Evolutionary conservation across 2,888 invertebrate genomes (phyloP), one percentile per base, ranked within the genome.

Genomic region (Orthosia gracilis): DNA sequence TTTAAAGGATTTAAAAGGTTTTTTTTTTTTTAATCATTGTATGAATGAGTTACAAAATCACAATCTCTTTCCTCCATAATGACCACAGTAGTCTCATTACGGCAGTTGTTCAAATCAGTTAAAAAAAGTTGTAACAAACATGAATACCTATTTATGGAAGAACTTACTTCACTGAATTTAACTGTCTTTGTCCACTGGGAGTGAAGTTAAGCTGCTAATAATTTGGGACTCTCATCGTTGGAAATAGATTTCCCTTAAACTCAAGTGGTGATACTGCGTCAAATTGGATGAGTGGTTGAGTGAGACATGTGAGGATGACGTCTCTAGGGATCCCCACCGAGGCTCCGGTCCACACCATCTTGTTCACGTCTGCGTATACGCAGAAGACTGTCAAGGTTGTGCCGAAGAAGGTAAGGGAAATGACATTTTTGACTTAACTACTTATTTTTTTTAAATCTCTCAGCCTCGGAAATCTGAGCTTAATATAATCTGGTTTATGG

Each of bases 281-380:
- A 52, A 64, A 73, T 18, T 57, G 18, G n/a, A 47, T 57, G 50
- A 55, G 45, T 45, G 49, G 23, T 55, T 66, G 49, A 77, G 65
- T 72, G 80, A 86, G 83, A 80, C 40, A 83, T 88, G 87, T 79
- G 50, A 88, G 76, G 54, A 96, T 96, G 96, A 93, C 96, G 84
- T 96, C 96, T 74, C 87, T 96, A 55, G 96, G 96, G 1, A 96
- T 96, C 73, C 96, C 96, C 12, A 95, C 96, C 2, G 96, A 96
- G 84, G 96, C 96, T 68, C 95, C 96, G 0, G 91, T 95, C 0
- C 96, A 96, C 74, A 96, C 96, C 1, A 93, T 96, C 71, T 84
- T 95, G 49, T 96, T 92, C 74, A 95, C 96, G 0, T 95, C 96
- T 13, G 96, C 95, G 49, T 96, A 95, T 71, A 91, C 93, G 23